Evolutionary conservation across 30 jellyfish, hydroid and myxozoan species (phyloP).

Genomic region (Cassiopea andromeda): DNA sequence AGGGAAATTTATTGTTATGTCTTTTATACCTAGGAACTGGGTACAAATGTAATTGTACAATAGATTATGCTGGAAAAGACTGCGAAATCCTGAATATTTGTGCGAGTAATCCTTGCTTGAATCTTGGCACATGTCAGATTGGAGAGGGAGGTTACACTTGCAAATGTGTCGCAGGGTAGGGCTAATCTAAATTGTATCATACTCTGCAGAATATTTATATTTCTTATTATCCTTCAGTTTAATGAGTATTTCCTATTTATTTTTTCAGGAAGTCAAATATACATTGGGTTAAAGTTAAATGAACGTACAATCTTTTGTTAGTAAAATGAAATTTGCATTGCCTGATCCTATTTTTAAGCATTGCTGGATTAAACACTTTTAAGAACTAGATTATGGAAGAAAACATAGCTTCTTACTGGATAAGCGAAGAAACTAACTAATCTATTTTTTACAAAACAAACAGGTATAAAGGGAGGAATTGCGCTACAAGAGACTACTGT

Average conservation of each 20-base stretch:
- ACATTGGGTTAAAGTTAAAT: too few relatives aligned
- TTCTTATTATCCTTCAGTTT: not conserved
- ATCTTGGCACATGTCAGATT: conserved; percentile 11
- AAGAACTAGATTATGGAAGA: too few relatives aligned
- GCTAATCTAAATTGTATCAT: not conserved
- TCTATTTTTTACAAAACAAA: not conserved
- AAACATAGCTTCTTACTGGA: too few relatives aligned
- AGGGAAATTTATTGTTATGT: not conserved
- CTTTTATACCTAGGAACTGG: conserved; percentile 1
- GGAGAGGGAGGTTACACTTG: conserved; percentile 7
- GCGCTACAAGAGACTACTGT: conserved; percentile 36
- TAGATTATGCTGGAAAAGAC: conserved; percentile 7
- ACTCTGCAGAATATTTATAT: not conserved
- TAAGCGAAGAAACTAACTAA: too few relatives aligned
- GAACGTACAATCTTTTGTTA: too few relatives aligned
- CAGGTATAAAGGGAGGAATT: conserved; percentile 29
- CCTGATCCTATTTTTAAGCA: too few relatives aligned
- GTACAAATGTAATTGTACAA: conserved; percentile 18
- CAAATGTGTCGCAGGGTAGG: conserved; percentile 28
- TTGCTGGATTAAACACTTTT: too few relatives aligned
- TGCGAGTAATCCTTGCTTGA: conserved; percentile 34
- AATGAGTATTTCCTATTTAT: not conserved
- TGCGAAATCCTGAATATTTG: conserved; percentile 36
- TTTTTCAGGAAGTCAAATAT: too few relatives aligned
- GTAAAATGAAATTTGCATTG: too few relatives aligned